Evolutionary conservation across 2,797 vertebrate genomes (phyloP).

Genomic region (Cygnus olor): DNA sequence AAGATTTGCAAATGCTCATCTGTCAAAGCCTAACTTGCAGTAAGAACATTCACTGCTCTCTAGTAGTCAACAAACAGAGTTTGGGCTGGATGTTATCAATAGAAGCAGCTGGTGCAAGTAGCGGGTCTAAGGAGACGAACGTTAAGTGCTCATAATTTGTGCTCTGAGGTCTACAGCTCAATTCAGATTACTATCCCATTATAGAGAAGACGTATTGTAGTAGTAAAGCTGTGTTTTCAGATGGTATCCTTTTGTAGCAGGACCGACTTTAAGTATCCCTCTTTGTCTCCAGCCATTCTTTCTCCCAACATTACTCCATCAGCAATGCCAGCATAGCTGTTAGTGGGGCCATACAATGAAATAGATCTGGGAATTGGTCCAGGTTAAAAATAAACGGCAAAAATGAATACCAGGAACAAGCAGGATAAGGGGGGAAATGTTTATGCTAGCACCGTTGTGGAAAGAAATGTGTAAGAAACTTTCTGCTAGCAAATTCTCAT

Average conservation of each 20-base stretch:
- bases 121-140: neutral
- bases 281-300: slow-evolving; percentile 32
- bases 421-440: slow-evolving; percentile 15
- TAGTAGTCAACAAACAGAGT: slow-evolving; percentile 35
- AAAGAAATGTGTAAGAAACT: slow-evolving; percentile 14
- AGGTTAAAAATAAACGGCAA: slow-evolving; percentile 66
- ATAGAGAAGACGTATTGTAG: slow-evolving; percentile 26
- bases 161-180: neutral
- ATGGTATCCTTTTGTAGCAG: neutral
- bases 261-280: slow-evolving; percentile 22
- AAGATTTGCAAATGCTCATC: slow-evolving; percentile 29
- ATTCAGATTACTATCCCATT: neutral
- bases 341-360: slow-evolving; percentile 35
- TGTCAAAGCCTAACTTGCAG: slow-evolving; percentile 35
- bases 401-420: slow-evolving; percentile 51
- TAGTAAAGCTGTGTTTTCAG: slow-evolving; percentile 39
- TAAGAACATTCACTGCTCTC: slow-evolving; percentile 26
- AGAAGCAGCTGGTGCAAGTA: slow-evolving; percentile 42
- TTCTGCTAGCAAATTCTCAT: neutral
- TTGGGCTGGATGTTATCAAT: slow-evolving; percentile 23
- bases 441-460: slow-evolving; percentile 4
- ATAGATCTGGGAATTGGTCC: slow-evolving; percentile 37
- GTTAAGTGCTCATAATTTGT: neutral
- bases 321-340: slow-evolving; percentile 27
- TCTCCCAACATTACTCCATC: slow-evolving; percentile 19